Percentiles rank a stretch among this genome's conserved stretches.
Conservation (phyloP, 2,113 vertebrate species). For the Naja naja region DNA sequence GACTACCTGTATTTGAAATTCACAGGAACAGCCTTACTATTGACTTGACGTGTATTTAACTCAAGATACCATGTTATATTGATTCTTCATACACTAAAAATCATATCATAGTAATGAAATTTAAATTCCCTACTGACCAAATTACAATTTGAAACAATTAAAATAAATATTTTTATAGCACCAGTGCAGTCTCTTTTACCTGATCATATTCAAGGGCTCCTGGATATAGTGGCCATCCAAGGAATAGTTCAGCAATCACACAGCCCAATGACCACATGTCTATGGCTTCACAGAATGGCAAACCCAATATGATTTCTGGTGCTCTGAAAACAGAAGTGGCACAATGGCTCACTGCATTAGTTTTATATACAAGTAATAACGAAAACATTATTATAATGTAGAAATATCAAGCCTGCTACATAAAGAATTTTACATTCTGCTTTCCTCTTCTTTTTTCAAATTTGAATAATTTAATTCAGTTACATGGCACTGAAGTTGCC, state of each 20-base stretch:
- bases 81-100: neutral
- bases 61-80: neutral
- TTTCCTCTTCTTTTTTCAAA: neutral
- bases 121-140: conserved; percentile 25
- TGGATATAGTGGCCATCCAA: conserved; percentile 98
- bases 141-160: neutral
- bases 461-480: neutral
- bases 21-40: neutral
- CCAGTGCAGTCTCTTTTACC: conserved; percentile 73
- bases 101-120: neutral
- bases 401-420: neutral
- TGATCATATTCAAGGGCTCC: conserved; percentile 98
- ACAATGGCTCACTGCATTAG: conserved; percentile 39
- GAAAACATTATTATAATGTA: neutral
- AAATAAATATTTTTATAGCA: neutral
- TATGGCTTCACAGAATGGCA: conserved; percentile 99
- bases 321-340: conserved; percentile 79
- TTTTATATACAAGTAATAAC: neutral
- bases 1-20: neutral
- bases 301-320: conserved; percentile 99
- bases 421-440: neutral
- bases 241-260: conserved; percentile 97
- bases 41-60: neutral
- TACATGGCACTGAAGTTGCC: neutral
- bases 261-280: conserved; percentile 99